Evolutionary conservation across 2,888 invertebrate genomes (phyloP), one percentile per base, ranked within the genome.

Genomic region (Entomobrya multifasciata): DNA sequence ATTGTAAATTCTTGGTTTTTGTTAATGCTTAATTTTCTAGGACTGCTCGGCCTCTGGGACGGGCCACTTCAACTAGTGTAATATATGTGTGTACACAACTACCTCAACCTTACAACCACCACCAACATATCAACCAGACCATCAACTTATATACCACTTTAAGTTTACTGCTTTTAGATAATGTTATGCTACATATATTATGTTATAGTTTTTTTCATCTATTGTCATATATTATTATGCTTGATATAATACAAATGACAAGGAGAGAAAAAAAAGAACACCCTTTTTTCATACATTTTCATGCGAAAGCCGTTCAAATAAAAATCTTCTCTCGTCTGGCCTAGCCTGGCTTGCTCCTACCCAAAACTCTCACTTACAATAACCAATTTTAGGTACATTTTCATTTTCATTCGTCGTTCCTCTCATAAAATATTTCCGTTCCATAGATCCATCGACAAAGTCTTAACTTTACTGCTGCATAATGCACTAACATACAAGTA

Each of bases 211-310:
- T n/a, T n/a, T n/a, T n/a, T n/a, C n/a, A n/a, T n/a, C n/a, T n/a
- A n/a, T n/a, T n/a, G n/a, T n/a, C n/a, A n/a, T n/a, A n/a, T n/a
- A n/a, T n/a, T n/a, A n/a, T n/a, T n/a, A n/a, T n/a, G n/a, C n/a
- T n/a, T n/a, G n/a, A n/a, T n/a, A n/a, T n/a, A n/a, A 52, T 52
- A 52, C 13, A 11, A 52, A 52, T 8, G 17, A 52, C 3, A 52
- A 13, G 4, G 36, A 36, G 36, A 36, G 36, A 36, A 57, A 41
- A 22, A 36, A 76, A 30, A 76, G 76, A 81, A 72, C 81, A 72
- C 81, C 81, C 81, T 74, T 83, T 80, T 83, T 76, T 83, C 83
- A 83, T 83, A 83, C 76, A 62, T 82, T 82, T 76, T 76, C 57
- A 74, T 44, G 47, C 20, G 67, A 44, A 65, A 65, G 27, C 36